These are phyloP conservation scores for Rhynchophorus ferrugineus DNA, from an alignment of 1,140 invertebrate species.

Conservation along the genomic window DNA sequence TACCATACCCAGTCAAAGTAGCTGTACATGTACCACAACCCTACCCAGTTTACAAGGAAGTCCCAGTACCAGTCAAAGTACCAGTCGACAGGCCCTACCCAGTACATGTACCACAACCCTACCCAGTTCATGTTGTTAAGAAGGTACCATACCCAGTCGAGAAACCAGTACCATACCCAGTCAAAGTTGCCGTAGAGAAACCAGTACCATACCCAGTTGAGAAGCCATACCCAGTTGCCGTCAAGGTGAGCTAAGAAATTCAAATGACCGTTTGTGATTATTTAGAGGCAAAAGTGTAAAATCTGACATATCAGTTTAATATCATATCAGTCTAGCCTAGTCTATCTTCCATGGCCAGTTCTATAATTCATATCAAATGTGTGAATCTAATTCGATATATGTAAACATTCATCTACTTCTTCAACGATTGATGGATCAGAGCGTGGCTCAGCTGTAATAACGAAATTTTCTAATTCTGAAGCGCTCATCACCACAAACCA, in stretches of 20 bases:
- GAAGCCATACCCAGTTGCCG: constrained; percentile 40
- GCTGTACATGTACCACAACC: constrained; percentile 27
- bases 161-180: constrained; percentile 44
- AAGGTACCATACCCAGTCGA: constrained; percentile 53
- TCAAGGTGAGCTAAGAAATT: constrained; percentile 43
- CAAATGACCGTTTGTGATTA: no score
- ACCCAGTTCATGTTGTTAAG: constrained; percentile 27
- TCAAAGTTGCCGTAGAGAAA: constrained; percentile 41
- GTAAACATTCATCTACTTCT: no score
- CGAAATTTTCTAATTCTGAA: no score
- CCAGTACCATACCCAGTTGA: constrained; percentile 22
- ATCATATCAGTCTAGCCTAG: no score
- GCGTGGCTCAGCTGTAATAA: no score
- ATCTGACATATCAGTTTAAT: no score
- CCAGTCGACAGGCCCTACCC: constrained; percentile 46
- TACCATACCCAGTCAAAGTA: constrained; percentile 24
- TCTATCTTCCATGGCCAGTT: no score
- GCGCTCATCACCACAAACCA: no score
- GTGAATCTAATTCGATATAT: no score
- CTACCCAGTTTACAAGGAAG: constrained; percentile 27
- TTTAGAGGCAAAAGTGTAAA: no score
- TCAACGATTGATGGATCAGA: no score
- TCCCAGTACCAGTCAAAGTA: constrained; percentile 49
- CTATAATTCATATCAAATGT: no score
- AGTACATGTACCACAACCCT: constrained; percentile 52